Conservation (phyloP, 2,888 invertebrate genomes). For the Drosophila nigricruria region DNA sequence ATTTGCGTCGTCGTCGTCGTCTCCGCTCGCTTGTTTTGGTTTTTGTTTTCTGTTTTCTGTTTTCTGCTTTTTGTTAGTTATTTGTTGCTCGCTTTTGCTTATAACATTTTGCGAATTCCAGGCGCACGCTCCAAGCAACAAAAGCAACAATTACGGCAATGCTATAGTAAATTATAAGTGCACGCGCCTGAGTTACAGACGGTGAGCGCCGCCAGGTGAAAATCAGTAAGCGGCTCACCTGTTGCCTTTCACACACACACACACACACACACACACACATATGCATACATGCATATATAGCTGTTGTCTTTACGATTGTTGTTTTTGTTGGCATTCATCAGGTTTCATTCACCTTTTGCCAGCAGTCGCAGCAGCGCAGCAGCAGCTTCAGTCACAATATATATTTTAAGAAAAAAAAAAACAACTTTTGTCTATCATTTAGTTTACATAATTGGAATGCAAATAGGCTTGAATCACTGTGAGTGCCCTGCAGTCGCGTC, state of each 20-base stretch:
- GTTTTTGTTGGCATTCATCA: conserved; percentile 73
- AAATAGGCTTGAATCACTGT: conserved; percentile 33
- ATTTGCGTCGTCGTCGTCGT: conserved; percentile 47
- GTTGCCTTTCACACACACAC: conserved; percentile 44
- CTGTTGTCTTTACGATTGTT: conserved; percentile 39
- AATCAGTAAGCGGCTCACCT: conserved; percentile 68
- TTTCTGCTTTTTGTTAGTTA: conserved; percentile 27
- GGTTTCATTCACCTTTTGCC: conserved; percentile 81
- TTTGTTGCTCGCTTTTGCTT: conserved; percentile 55
- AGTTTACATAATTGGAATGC: conserved; percentile 65
- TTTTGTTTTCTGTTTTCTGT: conserved; percentile 12
- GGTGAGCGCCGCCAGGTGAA: conserved; percentile 54
- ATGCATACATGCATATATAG: neutral
- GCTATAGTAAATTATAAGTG: conserved; percentile 39
- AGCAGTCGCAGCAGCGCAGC: conserved; percentile 25
- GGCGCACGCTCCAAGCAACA: conserved; percentile 62
- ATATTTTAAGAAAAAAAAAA: conserved; percentile 41
- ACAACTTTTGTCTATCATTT: conserved; percentile 48
- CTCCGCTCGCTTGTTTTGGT: conserved; percentile 32
- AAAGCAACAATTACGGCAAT: conserved; percentile 28
- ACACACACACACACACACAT: no score
- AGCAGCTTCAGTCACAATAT: conserved; percentile 19
- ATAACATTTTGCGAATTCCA: conserved; percentile 77
- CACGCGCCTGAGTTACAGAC: conserved; percentile 36
- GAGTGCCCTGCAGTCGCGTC: conserved; percentile 1